Percentiles rank a stretch among this genome's conserved stretches.
phyloP scores from a whole-genome alignment of 2,888 invertebrate species.

The Parasteatoda lunata region DNA sequence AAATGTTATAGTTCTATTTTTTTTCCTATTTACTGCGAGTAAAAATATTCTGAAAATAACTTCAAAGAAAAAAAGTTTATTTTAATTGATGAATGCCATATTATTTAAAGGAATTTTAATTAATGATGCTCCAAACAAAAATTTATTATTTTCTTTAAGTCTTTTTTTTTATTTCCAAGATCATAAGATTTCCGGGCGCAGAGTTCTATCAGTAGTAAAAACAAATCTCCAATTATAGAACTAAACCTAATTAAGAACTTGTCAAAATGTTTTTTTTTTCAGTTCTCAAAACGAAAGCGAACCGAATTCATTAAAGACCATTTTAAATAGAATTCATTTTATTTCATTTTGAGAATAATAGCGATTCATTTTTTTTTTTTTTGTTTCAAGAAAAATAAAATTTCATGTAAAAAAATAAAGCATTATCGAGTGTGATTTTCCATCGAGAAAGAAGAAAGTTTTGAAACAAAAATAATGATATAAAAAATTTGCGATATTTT shows the following conservation, averaged over 20 bases:
- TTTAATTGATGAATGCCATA: neutral
- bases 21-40: too few relatives aligned
- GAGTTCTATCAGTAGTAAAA: neutral
- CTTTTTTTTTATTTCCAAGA: neutral
- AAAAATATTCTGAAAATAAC: too few relatives aligned
- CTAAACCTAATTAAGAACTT: neutral
- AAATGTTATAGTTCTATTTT: too few relatives aligned
- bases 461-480: neutral
- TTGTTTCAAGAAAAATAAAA: too few relatives aligned
- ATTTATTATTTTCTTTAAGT: neutral
- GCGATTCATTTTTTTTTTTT: neutral
- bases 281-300: neutral
- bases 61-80: neutral
- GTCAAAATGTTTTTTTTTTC: neutral
- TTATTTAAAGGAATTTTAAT: neutral
- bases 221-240: neutral
- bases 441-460: neutral
- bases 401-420: neutral
- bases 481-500: too few relatives aligned
- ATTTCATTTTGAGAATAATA: neutral
- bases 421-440: neutral
- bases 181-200: neutral
- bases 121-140: conserved; percentile 1
- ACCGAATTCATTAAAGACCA: neutral
- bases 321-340: neutral